These are phyloP conservation scores for Drosophila quadrilineata DNA, from an alignment of 1,140 invertebrate genomes.

Conservation along the genomic window DNA sequence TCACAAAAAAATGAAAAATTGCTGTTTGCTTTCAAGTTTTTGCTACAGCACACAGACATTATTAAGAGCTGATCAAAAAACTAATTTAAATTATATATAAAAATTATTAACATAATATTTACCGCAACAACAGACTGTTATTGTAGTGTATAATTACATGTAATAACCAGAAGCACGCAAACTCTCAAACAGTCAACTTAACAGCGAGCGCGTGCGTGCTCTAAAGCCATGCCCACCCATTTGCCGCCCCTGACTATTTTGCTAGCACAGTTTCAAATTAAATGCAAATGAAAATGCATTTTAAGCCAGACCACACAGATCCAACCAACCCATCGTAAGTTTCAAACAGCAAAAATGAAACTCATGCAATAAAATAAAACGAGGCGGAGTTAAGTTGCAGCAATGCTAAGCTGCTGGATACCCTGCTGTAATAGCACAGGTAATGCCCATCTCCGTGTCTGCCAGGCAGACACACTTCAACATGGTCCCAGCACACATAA, in stretches of 20 bases:
- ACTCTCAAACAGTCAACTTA: too few relatives aligned
- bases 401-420: slow-evolving; percentile 7
- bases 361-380: slow-evolving; percentile 14
- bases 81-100: slow-evolving; percentile 26
- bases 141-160: slow-evolving; percentile 18
- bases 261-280: slow-evolving; percentile 1
- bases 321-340: slow-evolving; percentile 1
- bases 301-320: slow-evolving; percentile 5
- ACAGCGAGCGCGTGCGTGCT: too few relatives aligned
- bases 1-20: slow-evolving; percentile 14
- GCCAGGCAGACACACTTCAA: slow-evolving; percentile 21
- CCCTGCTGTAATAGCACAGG: background rate
- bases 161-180: slow-evolving; percentile 22
- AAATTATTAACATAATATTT: slow-evolving; percentile 16
- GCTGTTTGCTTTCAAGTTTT: background rate
- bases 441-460: too few relatives aligned
- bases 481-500: slow-evolving; percentile 8
- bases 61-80: background rate
- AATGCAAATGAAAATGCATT: slow-evolving; percentile 33
- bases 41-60: background rate
- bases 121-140: background rate
- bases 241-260: background rate
- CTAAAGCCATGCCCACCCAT: background rate
- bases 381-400: background rate
- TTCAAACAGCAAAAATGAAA: slow-evolving; percentile 11